Evolutionary conservation across 2,113 vertebrate genomes (phyloP).

Genomic region (Blennius ocellaris): DNA sequence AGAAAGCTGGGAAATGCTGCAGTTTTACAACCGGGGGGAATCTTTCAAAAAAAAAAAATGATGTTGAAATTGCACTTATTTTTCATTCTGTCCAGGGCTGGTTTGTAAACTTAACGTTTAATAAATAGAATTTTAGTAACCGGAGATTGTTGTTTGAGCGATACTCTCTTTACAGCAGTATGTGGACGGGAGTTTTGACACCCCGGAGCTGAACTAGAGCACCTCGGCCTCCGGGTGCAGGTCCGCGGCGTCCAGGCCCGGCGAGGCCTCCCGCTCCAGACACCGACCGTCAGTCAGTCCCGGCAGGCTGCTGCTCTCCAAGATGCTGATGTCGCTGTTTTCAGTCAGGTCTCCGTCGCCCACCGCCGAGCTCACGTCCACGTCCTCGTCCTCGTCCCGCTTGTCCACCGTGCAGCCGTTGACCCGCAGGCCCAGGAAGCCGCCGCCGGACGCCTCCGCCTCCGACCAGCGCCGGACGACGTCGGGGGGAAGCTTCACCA

Average conservation of each 20-base stretch:
- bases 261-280: slow-evolving; percentile 19
- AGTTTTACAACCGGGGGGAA: too few species aligned
- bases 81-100: too few species aligned
- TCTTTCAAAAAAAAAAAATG: too few species aligned
- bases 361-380: slow-evolving; percentile 10
- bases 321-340: slow-evolving; percentile 64
- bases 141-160: too few species aligned
- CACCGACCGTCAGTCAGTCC: neutral
- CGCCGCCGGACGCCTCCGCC: neutral
- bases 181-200: too few species aligned
- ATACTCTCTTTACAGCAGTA: too few species aligned
- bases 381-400: slow-evolving; percentile 5
- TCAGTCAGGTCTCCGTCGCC: slow-evolving; percentile 39
- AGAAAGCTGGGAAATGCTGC: too few species aligned
- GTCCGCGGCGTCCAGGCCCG: slow-evolving; percentile 19
- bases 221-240: slow-evolving; percentile 29
- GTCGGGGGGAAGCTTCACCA: slow-evolving; percentile 5
- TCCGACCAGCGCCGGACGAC: slow-evolving; percentile 29
- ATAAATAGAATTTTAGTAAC: too few species aligned
- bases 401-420: slow-evolving; percentile 23
- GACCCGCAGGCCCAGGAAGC: slow-evolving; percentile 37
- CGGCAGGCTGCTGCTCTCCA: slow-evolving; percentile 34
- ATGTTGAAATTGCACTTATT: too few species aligned
- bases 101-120: too few species aligned
- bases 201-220: slow-evolving; percentile 18